These are phyloP conservation scores for Cynopterus sphinx DNA, from an alignment of 2,797 vertebrate genomes.

Conservation along the genomic window DNA sequence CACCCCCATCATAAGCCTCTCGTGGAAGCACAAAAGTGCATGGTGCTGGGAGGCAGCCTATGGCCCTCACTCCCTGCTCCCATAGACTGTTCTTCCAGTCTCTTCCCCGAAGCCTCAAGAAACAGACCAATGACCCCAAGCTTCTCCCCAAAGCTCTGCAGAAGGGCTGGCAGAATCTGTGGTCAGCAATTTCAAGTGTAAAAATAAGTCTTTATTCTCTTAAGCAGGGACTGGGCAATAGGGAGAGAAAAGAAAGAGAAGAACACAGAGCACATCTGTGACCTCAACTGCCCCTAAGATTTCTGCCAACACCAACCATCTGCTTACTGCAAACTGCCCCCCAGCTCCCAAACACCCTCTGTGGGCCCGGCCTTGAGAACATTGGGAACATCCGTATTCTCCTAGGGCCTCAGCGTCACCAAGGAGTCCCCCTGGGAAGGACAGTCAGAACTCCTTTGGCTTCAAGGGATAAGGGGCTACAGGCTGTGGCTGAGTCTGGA, in stretches of 20 bases:
- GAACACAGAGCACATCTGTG: not conserved
- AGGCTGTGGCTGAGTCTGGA: not conserved
- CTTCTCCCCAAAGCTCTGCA: not conserved
- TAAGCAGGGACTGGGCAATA: not conserved
- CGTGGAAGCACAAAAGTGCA: not conserved
- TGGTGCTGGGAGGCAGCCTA: not conserved
- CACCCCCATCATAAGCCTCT: not conserved
- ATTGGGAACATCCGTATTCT: not conserved
- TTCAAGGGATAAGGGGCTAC: not conserved
- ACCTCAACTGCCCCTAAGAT: not conserved
- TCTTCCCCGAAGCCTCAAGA: not conserved
- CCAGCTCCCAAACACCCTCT: not conserved
- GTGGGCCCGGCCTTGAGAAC: fast-evolving
- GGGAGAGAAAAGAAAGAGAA: not conserved
- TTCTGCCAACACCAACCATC: not conserved
- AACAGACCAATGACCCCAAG: not conserved
- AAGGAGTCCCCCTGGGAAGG: fast-evolving
- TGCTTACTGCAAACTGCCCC: not conserved
- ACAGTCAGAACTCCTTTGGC: not conserved
- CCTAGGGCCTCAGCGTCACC: not conserved
- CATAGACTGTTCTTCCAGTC: not conserved
- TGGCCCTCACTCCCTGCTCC: fast-evolving
- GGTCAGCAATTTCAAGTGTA: not conserved
- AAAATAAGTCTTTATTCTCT: not conserved
- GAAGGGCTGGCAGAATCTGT: not conserved